These are phyloP conservation scores for Eledona agricola DNA, from an alignment of 2,888 invertebrate genomes.

Conservation along the genomic window DNA sequence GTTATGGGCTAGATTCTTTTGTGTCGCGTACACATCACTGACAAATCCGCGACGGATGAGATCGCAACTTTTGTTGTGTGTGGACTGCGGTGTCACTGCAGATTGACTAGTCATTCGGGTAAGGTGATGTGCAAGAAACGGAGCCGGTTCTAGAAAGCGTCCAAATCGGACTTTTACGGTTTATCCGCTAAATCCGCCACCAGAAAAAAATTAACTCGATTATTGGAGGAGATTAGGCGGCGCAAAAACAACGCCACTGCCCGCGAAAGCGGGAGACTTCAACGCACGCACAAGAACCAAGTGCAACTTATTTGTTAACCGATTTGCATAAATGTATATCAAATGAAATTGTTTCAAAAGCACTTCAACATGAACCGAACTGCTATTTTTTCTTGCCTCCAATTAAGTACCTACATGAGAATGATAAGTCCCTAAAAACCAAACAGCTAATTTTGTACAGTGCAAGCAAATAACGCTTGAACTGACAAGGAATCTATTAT, in stretches of 20 bases:
- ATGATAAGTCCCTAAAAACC: no score
- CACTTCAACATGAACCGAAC: no score
- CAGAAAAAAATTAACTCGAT: constrained; percentile 21
- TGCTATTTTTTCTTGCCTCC: no score
- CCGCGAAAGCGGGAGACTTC: no score
- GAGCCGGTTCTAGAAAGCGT: constrained; percentile 23
- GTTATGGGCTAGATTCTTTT: constrained; percentile 3
- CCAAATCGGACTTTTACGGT: constrained; percentile 19
- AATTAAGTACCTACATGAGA: no score
- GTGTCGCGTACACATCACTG: not conserved
- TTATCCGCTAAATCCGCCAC: constrained; percentile 15
- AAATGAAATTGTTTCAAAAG: no score
- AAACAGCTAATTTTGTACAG: no score
- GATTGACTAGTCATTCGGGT: constrained; percentile 21
- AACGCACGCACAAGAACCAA: no score
- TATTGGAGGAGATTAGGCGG: constrained; percentile 10
- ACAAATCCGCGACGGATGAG: constrained; percentile 16
- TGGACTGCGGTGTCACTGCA: constrained; percentile 4
- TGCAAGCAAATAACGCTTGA: no score
- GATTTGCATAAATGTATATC: no score
- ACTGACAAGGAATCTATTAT: no score
- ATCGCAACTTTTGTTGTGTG: constrained; percentile 17
- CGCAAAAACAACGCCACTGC: constrained; percentile 1
- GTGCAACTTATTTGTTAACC: no score
- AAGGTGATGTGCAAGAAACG: constrained; percentile 7